These are phyloP conservation scores for Sinotaia quadrata DNA, from an alignment of 2,888 invertebrate species.

Conservation along the genomic window DNA sequence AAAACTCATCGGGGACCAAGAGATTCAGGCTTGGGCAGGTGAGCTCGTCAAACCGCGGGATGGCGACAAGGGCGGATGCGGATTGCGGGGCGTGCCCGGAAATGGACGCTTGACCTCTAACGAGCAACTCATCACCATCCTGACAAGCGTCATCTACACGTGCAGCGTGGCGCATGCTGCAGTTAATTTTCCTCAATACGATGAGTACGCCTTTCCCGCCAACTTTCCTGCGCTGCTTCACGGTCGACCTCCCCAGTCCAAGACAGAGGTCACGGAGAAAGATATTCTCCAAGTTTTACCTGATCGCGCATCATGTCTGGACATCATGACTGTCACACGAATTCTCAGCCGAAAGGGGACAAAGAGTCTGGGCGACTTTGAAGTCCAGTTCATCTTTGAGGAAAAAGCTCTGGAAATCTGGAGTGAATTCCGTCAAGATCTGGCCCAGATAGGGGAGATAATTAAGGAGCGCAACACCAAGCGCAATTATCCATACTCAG, in stretches of 20 bases:
- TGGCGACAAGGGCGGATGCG: constrained; percentile 54
- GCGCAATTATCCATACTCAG: constrained; percentile 62
- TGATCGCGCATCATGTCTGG: constrained; percentile 68
- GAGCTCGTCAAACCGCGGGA: constrained; percentile 64
- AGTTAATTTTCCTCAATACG: constrained; percentile 66
- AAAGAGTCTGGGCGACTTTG: constrained; percentile 72
- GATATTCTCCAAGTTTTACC: constrained; percentile 69
- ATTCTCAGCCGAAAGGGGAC: constrained; percentile 71
- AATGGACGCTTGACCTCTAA: constrained; percentile 46
- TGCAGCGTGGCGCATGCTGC: constrained; percentile 64
- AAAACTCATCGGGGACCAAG: constrained; percentile 61
- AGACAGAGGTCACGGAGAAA: constrained; percentile 46
- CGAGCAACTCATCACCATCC: constrained; percentile 46
- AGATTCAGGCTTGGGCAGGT: constrained; percentile 67
- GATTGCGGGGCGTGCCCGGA: constrained; percentile 57
- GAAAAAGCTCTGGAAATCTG: constrained; percentile 62
- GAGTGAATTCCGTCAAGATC: constrained; percentile 70
- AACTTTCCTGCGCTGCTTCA: constrained; percentile 60
- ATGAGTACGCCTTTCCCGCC: constrained; percentile 67
- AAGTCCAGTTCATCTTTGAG: constrained; percentile 72
- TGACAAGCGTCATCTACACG: constrained; percentile 60
- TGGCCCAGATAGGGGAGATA: constrained; percentile 62
- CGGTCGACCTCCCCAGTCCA: constrained; percentile 56
- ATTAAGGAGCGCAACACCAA: constrained; percentile 68
- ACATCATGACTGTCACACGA: constrained; percentile 73